These are phyloP conservation scores for Itoplectis maculator DNA, from an alignment of 2,888 invertebrate species.

Conservation along the genomic window DNA sequence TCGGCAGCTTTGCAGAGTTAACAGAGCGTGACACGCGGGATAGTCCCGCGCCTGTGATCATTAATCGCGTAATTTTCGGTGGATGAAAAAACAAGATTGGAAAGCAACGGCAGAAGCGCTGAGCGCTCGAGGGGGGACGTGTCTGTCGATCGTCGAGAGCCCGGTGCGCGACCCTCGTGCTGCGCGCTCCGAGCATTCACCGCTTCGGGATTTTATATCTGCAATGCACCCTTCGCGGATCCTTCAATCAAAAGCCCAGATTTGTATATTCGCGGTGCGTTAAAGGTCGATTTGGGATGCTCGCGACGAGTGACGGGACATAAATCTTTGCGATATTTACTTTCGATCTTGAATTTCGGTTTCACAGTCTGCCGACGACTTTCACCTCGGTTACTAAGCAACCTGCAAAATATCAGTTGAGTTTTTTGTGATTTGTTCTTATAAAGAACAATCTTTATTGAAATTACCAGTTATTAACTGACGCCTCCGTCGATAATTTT, in stretches of 20 bases:
- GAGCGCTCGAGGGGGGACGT: slow-evolving; percentile 23
- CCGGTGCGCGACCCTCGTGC: slow-evolving; percentile 18
- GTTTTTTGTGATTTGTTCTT: too few relatives aligned
- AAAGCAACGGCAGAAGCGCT: slow-evolving; percentile 19
- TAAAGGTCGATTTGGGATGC: not conserved
- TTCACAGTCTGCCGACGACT: not conserved
- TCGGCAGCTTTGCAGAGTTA: slow-evolving; percentile 36
- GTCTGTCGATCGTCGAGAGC: slow-evolving; percentile 30
- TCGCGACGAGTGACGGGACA: too few relatives aligned
- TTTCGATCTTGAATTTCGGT: not conserved
- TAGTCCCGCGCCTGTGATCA: slow-evolving; percentile 61
- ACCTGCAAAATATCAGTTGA: too few relatives aligned
- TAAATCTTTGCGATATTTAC: slow-evolving; percentile 4
- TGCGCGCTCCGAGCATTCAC: not conserved
- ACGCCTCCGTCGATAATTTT: too few relatives aligned
- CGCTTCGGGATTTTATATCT: slow-evolving; percentile 1
- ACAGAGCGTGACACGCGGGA: slow-evolving; percentile 48
- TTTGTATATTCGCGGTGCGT: slow-evolving; percentile 6
- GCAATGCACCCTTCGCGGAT: not conserved
- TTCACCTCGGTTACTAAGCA: too few relatives aligned
- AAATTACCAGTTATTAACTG: too few relatives aligned
- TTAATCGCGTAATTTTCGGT: slow-evolving; percentile 76
- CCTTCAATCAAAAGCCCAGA: not conserved
- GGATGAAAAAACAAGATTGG: slow-evolving; percentile 68
- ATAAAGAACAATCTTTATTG: too few relatives aligned